Percentiles rank a stretch among this genome's conserved stretches.
phyloP scores from a whole-genome alignment of 2,797 vertebrate species.

The Muraenolepis orangiensis region DNA sequence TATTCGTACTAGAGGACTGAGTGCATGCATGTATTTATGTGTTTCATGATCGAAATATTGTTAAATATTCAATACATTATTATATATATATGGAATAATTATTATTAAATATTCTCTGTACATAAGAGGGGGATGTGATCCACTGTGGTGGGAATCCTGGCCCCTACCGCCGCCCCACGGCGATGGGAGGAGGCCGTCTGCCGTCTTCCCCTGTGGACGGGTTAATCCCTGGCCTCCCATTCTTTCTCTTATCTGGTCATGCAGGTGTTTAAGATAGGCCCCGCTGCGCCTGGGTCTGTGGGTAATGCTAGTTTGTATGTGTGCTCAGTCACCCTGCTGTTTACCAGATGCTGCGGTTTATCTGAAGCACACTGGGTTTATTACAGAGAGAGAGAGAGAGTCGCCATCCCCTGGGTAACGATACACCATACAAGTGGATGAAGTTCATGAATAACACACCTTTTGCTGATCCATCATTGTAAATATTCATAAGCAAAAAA shows the following conservation, averaged over 20 bases:
- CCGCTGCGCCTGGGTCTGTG: constrained; percentile 51
- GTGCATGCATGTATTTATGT: too few relatives aligned
- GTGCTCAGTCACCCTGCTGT: constrained; percentile 61
- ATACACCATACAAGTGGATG: constrained; percentile 45
- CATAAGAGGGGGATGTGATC: too few relatives aligned
- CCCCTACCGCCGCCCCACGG: background rate
- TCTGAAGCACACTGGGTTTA: constrained; percentile 53
- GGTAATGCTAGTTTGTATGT: constrained; percentile 59
- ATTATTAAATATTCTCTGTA: too few relatives aligned
- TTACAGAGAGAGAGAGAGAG: constrained; percentile 43
- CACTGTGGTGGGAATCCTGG: too few relatives aligned
- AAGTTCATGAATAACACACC: constrained; percentile 48
- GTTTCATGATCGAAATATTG: too few relatives aligned
- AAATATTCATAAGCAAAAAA: constrained; percentile 10
- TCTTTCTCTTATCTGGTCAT: constrained; percentile 66
- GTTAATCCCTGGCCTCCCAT: constrained; percentile 44
- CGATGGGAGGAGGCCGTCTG: background rate
- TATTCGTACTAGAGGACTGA: too few relatives aligned
- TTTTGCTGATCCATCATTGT: constrained; percentile 4
- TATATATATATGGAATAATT: too few relatives aligned
- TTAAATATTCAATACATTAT: too few relatives aligned
- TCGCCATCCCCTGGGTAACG: constrained; percentile 49
- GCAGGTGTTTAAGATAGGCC: constrained; percentile 59
- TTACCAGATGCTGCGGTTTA: constrained; percentile 68
- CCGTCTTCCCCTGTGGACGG: constrained; percentile 48